Base-by-base conservation (phyloP, 2,888 invertebrate species). In the Tolmerus cingulatus region DNA sequence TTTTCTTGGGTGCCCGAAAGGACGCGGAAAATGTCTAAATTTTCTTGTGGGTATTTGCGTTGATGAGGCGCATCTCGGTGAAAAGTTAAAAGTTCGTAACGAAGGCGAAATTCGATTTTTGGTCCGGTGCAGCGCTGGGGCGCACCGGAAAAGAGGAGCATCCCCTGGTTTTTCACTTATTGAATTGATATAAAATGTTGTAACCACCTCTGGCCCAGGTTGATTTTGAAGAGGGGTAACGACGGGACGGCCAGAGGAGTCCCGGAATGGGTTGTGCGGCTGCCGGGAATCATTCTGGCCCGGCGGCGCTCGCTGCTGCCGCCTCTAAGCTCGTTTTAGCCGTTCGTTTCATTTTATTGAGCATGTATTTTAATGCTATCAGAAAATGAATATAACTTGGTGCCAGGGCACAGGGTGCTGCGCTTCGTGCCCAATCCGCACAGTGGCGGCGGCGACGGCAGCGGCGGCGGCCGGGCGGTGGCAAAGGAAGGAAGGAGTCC, bases 361-460 rank as follows among this genome's bases (percentile, higher is more conserved):
- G 84, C 84, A 84, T 84, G 84, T 84, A 84, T 84, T 84, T 84
- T 84, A 84, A 66, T 84, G 84, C 84, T 84, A 84, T 84, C 66
- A 84, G 84, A 84, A 84, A 84, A 74, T 84, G 84, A 74, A 84
- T 84, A 84, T 84, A 74, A 84, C 74, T 84, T 84, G 84, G 84
- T 84, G 84, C 23, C 84, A 84, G 84, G 84, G 43, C 81, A 81
- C 40, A 27, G 51, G 46, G 81, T 76, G 76, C n/a, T 40, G 34
- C n/a, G 79, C 79, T 43, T 46, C 46, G 51, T 79, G 23, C 19
- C 43, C 40, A 43, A 34, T 40, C 40, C 16, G 46, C 27, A 46
- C 79, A 27, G 37, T 19, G 27, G 46, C 37, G 23, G 40, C 40
- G 40, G 3, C 30, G 30, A 30, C 30, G 30, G 30, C 30, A 30